Base-by-base conservation (phyloP, 2,113 vertebrate genomes). In the Cyprinus carpio region DNA sequence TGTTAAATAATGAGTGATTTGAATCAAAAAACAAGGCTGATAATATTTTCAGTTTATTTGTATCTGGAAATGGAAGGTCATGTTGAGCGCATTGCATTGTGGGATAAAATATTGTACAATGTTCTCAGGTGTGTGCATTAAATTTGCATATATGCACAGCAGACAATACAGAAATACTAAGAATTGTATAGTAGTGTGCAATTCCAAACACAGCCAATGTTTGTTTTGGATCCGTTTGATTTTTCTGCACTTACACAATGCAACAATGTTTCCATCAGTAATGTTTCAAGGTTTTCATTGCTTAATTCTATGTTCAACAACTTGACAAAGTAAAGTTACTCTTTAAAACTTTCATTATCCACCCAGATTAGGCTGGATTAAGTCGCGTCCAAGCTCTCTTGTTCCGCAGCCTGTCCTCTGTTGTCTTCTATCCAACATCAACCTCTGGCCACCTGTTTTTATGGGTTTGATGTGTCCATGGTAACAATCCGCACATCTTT, bases 391-490 rank as follows among this genome's bases (percentile, higher is more conserved):
- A 64, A 31, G 46, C 76, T 69, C 65, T 75, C 74, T 51, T 56
- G 69, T 87, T 82, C 13, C 69, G 46, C 51, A 74, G n/a, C 43
- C 60, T 40, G 64, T 82, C 75, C 82, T 78, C 79, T 56, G 72
- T 34, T 80, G 80, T 87, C 49, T 60, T 40, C 31, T 62, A n/a
- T 87, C 86, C 84, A 86, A 82, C 78, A 81, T 86, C 84, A 81
- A 74, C 86, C 76, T 81, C 77, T 64, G 37, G 65, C 84, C 88
- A 87, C 88, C 86, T 89, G 88, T 89, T 89, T 88, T 25, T 58
- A 82, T 71, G 51, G 64, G 46, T 77, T 83, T 58, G 60, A 60
- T 51, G 56, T 74, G 56, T 67, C 79, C 58, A 75, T 46, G 16
- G 46, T 37, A 51, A 40, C 79, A 49, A 20, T 71, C 9, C 23